Base-by-base conservation (phyloP, 1,140 invertebrate species). In the Aphelinus certus region DNA sequence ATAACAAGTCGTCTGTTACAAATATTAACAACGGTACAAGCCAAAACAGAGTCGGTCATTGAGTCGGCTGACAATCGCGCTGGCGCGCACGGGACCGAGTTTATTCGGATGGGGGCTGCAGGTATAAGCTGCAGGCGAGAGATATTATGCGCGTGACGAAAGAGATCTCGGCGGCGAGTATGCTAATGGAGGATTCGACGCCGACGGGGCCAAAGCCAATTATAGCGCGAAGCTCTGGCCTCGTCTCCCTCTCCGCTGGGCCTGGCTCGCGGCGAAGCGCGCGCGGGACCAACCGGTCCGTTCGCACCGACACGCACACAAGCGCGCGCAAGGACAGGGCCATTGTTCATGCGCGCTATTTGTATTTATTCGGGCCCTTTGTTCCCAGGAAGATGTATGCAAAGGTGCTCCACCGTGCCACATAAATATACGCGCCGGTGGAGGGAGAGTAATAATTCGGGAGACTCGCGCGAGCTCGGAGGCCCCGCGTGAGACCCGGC, bases 121-220 rank as follows among this genome's bases (percentile, higher is more conserved):
- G 76, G 64, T 57, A 76, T 64, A 70, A 53, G 60, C 26, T 26
- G 26, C 26, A 26, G 26, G 71, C 76, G 76, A 43, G 75, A 61
- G 58, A 72, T 76, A 78, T 78, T 85, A 86, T 86, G 83, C 81
- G 83, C 82, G 86, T 87, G 83, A 86, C 85, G 84, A 87, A 86
- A 83, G 82, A 85, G 86, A 87, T 87, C 83, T 85, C 84, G 81
- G 81, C 26, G 78, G 79, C 73, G 76, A 83, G 78, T 87, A 87
- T 86, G 86, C 81, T 84, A 87, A 86, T 87, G 75, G 75, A 72
- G 79, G 78, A 78, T 80, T 79, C 81, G 82, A 83, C 81, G 79
- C 78, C 77, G 77, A 71, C 74, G 77, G 73, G 75, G 55, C 55
- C 71, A 85, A 87, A 87, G 84, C 86, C 86, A 87, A 87, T 87